Percentiles rank a stretch among this genome's conserved stretches.
These are phyloP conservation scores for Oedothorax gibbosus DNA, from an alignment of 1,140 invertebrate genomes.

Conservation along the genomic window DNA sequence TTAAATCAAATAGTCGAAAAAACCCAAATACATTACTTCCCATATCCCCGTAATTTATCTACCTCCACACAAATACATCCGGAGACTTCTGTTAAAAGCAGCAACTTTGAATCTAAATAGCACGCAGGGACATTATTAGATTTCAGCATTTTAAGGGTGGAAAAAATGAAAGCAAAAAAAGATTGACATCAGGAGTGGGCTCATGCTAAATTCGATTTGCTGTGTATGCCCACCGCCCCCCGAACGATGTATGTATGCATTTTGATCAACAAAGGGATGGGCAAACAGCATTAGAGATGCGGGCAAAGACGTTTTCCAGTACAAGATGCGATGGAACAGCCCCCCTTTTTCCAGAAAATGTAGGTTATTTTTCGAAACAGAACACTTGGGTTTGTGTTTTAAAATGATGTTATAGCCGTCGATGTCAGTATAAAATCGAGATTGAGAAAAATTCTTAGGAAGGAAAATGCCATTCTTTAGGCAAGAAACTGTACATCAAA, in stretches of 20 bases:
- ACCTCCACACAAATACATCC: no score
- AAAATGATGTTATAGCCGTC: no score
- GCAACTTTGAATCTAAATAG: conserved; percentile 1
- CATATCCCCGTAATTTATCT: neutral
- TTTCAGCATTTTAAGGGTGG: conserved; percentile 25
- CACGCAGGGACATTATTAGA: conserved; percentile 46
- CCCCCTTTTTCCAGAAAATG: neutral
- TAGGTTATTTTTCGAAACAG: no score
- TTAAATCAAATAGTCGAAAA: neutral
- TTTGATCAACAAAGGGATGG: conserved; percentile 53
- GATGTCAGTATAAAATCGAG: no score
- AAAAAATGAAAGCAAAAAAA: conserved; percentile 39
- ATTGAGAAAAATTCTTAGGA: no score
- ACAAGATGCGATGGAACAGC: conserved; percentile 10
- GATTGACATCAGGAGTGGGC: conserved; percentile 40
- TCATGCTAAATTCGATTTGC: conserved; percentile 57
- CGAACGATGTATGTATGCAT: conserved; percentile 21
- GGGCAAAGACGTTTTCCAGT: conserved; percentile 43
- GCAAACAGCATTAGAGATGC: conserved; percentile 53
- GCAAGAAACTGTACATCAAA: no score
- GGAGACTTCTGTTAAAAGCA: no score
- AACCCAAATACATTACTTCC: neutral
- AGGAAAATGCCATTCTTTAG: no score
- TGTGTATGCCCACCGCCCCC: conserved; percentile 10
- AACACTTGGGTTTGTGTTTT: no score